Conservation (phyloP, 1,140 invertebrate genomes). For the Trichonephila clavipes region DNA sequence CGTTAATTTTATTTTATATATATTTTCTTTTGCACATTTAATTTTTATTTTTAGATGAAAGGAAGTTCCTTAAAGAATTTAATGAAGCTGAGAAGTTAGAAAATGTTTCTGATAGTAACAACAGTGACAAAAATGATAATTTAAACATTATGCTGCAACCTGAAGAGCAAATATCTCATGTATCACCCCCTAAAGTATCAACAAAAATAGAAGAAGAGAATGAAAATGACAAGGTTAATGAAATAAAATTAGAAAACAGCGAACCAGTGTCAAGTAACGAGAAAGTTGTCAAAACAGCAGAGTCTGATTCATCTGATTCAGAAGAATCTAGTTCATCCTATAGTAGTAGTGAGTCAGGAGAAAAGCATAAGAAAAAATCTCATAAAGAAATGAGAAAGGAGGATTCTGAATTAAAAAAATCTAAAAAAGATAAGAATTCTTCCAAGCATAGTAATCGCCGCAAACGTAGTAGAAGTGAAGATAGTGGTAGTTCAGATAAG, state of each 20-base stretch:
- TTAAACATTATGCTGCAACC: neutral
- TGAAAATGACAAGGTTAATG: neutral
- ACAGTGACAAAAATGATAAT: neutral
- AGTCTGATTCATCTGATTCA: constrained; percentile 38
- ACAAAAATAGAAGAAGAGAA: neutral
- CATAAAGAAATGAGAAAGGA: neutral
- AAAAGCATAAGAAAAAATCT: constrained; percentile 28
- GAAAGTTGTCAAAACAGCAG: neutral
- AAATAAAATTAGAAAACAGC: neutral
- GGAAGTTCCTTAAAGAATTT: constrained; percentile 15
- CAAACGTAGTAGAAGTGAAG: constrained; percentile 4
- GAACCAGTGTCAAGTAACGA: neutral
- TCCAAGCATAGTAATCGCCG: neutral
- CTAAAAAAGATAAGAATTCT: constrained; percentile 13
- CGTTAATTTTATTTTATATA: no score
- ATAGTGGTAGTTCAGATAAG: constrained; percentile 49
- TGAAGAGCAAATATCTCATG: neutral
- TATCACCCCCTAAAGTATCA: neutral
- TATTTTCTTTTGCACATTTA: no score
- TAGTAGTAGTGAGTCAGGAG: constrained; percentile 37
- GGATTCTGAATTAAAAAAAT: neutral
- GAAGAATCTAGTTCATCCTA: constrained; percentile 51
- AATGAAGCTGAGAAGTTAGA: neutral
- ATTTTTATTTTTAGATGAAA: neutral
- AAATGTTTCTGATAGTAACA: neutral